A percentile compares a stretch with the other conserved stretches of the same genome.
Evolutionary conservation across 1,140 invertebrate species (phyloP).

Genomic region (Tigriopus japonicus): DNA sequence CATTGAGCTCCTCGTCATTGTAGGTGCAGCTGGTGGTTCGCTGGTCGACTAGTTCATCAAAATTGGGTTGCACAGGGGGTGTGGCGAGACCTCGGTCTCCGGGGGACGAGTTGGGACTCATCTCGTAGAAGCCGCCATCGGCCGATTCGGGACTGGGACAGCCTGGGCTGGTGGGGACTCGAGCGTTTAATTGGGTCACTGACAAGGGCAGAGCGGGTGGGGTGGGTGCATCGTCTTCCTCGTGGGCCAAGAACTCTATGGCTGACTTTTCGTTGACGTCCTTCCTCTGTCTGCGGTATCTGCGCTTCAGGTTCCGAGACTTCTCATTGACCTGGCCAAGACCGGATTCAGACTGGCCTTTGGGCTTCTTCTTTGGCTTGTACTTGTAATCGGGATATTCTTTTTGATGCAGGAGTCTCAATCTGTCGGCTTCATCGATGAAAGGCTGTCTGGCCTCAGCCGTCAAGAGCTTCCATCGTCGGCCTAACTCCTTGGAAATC

Average conservation of each 20-base stretch:
- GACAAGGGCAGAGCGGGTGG: background rate
- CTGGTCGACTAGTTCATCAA: too few species aligned
- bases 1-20: too few species aligned
- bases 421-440: conserved; percentile 76
- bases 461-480: conserved; percentile 66
- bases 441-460: conserved; percentile 75
- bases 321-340: background rate
- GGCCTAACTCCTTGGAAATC: conserved; percentile 75
- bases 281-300: background rate
- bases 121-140: background rate
- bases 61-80: too few species aligned
- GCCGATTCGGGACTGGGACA: background rate
- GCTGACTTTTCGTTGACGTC: background rate
- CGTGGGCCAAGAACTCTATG: too few species aligned
- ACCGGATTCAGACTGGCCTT: background rate
- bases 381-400: conserved; percentile 98
- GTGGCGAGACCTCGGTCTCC: too few species aligned
- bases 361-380: conserved; percentile 69
- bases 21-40: too few species aligned
- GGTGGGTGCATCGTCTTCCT: background rate
- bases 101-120: background rate
- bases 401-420: conserved; percentile 72
- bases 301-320: background rate
- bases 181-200: background rate
- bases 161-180: background rate